Percentiles rank a stretch among this genome's conserved stretches.
These are phyloP conservation scores for Zeuzera pyrina DNA, from an alignment of 2,888 invertebrate species.

Conservation along the genomic window DNA sequence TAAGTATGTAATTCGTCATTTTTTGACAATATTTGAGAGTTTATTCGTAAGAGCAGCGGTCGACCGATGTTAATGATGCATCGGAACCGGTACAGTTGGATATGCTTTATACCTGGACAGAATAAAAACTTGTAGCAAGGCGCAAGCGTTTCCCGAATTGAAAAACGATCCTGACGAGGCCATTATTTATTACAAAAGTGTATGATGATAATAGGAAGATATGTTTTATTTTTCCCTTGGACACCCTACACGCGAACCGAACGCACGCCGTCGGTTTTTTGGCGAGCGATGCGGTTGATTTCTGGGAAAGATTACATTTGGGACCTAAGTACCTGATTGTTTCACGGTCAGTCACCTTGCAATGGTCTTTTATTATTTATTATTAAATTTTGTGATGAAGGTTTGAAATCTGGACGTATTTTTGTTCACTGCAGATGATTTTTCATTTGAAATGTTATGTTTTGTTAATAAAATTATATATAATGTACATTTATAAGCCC, in stretches of 20 bases:
- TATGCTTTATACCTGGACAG: constrained; percentile 26
- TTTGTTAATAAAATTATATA: constrained; percentile 18
- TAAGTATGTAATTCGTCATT: constrained; percentile 37
- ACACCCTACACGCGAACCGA: constrained; percentile 31
- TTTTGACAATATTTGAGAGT: constrained; percentile 37
- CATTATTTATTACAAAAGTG: constrained; percentile 56
- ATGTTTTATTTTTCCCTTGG: constrained; percentile 41
- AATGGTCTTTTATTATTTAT: constrained; percentile 37
- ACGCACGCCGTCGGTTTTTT: constrained; percentile 43
- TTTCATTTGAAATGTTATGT: constrained; percentile 16
- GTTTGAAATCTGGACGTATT: constrained; percentile 29
- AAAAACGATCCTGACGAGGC: constrained; percentile 41
- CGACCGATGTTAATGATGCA: constrained; percentile 45
- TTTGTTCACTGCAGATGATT: not conserved
- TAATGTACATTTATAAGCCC: too few relatives aligned
- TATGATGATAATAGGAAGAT: constrained; percentile 46
- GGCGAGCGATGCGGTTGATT: constrained; percentile 55
- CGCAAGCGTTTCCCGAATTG: constrained; percentile 32
- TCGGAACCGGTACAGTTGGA: constrained; percentile 41
- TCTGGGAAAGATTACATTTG: constrained; percentile 63
- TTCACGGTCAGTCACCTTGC: constrained; percentile 57
- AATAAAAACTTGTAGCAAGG: constrained; percentile 43
- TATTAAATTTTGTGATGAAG: constrained; percentile 39
- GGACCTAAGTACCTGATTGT: constrained; percentile 65
- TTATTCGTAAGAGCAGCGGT: constrained; percentile 33